Evolutionary conservation across 2,888 invertebrate genomes (phyloP), one percentile per base, ranked within the genome.

Genomic region (Agonum fuliginosum): DNA sequence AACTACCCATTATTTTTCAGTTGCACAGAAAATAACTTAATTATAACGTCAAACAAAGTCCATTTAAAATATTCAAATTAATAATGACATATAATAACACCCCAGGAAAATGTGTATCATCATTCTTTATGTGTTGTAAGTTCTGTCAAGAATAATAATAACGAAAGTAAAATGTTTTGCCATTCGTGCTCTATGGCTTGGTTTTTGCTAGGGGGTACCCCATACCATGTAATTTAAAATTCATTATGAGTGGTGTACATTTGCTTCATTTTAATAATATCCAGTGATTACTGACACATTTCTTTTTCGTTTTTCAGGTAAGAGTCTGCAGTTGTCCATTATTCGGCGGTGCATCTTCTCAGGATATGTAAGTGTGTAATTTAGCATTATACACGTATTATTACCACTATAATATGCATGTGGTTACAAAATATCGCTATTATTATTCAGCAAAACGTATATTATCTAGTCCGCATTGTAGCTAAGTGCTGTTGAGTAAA

Each of bases 221-320:
- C 27, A 46, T 46, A 67, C 20, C 37, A 24, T 75, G 54, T 75
- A 75, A 75, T 75, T 75, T 75, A 75, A 75, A 75, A 75, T 75
- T 75, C 75, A 75, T 75, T 75, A 73, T 24, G 58, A 62, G 19
- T 73, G 24, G 73, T 43, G 19, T 62, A 75, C 46, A 65, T 75
- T 67, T 37, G 67, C 67, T 67, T 67, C 67, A 75, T 75, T 75
- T 75, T 75, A 75, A 75, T 75, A 75, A 75, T 75, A 75, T 27
- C 75, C 22, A 34, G 67, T 75, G 75, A 75, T 75, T 75, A 75
- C 75, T 75, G 67, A 75, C 75, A 75, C 75, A 67, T 67, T 67
- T 75, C 67, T 75, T 75, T 67, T 67, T 51, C 22, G 30, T 65
- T 51, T 75, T 65, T 67, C 75, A 75, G 67, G 75, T 75, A 67